These are phyloP conservation scores for Hyposoter didymator DNA, from an alignment of 2,888 invertebrate species.

Conservation along the genomic window DNA sequence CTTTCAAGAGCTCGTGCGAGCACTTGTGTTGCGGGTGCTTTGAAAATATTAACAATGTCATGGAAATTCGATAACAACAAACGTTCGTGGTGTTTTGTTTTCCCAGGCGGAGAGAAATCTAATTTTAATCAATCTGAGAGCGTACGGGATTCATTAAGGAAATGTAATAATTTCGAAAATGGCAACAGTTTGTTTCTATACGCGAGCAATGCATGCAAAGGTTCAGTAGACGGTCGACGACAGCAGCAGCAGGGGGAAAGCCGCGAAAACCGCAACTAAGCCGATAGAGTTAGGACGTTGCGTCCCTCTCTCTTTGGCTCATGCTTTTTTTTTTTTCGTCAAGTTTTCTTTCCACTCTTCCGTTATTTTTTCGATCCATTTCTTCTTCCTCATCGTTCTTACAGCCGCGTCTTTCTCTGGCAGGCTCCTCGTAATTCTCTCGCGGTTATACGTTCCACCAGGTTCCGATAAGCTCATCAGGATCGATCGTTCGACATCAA, in stretches of 20 bases:
- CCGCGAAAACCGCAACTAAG: constrained; percentile 67
- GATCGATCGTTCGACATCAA: constrained; percentile 76
- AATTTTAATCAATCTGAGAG: constrained; percentile 2
- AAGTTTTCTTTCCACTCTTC: neutral
- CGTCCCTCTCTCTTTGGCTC: constrained; percentile 22
- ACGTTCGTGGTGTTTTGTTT: neutral
- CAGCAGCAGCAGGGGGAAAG: constrained; percentile 55
- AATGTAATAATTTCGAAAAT: neutral
- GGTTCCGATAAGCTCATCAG: constrained; percentile 76
- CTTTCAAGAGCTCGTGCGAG: neutral
- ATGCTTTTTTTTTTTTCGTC: neutral
- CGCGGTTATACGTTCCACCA: constrained; percentile 74
- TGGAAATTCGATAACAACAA: neutral
- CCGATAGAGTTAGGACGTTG: constrained; percentile 63
- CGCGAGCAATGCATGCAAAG: constrained; percentile 27
- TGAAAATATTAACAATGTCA: neutral
- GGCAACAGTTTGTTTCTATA: neutral
- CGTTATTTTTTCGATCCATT: neutral
- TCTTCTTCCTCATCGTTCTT: constrained; percentile 36
- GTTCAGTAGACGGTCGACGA: constrained; percentile 47
- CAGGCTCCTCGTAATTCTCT: constrained; percentile 73
- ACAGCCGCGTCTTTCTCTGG: constrained; percentile 30
- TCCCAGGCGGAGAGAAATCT: too few species aligned
- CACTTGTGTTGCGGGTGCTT: neutral
- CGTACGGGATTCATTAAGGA: neutral